Evolutionary conservation across 2,888 invertebrate genomes (phyloP).

Genomic region (Adineta ricciae): DNA sequence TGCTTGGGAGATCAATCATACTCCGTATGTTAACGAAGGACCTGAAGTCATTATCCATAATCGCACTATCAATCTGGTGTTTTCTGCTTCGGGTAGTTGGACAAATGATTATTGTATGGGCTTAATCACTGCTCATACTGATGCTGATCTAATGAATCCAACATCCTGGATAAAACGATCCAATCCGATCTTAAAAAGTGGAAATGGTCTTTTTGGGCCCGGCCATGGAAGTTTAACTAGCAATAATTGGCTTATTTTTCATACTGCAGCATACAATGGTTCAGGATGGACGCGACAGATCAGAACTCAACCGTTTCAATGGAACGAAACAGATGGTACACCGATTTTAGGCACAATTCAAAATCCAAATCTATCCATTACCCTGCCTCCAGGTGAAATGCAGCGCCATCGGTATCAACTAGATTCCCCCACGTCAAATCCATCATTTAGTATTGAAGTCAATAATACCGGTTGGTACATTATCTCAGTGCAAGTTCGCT

Average conservation of each 20-base stretch:
- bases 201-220: not conserved
- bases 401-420: not conserved
- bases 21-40: not conserved
- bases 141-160: not conserved
- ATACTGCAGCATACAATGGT: not conserved
- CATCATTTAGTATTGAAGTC: not conserved
- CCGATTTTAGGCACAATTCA: not conserved
- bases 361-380: not conserved
- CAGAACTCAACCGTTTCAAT: not conserved
- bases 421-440: not conserved
- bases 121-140: not conserved
- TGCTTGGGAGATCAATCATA: not conserved
- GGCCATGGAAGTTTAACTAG: not conserved
- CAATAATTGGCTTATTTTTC: not conserved
- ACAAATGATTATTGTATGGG: not conserved
- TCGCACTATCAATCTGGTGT: not conserved
- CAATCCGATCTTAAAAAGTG: not conserved
- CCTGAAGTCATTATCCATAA: not conserved
- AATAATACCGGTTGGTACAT: not conserved
- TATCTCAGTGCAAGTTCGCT: not conserved
- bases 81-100: not conserved
- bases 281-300: not conserved
- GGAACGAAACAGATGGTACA: not conserved
- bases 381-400: not conserved
- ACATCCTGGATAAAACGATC: not conserved